Percentiles rank a stretch among this genome's conserved stretches.
phyloP scores from a whole-genome alignment of 2,797 vertebrate species.

The Lagorchestes hirsutus region DNA sequence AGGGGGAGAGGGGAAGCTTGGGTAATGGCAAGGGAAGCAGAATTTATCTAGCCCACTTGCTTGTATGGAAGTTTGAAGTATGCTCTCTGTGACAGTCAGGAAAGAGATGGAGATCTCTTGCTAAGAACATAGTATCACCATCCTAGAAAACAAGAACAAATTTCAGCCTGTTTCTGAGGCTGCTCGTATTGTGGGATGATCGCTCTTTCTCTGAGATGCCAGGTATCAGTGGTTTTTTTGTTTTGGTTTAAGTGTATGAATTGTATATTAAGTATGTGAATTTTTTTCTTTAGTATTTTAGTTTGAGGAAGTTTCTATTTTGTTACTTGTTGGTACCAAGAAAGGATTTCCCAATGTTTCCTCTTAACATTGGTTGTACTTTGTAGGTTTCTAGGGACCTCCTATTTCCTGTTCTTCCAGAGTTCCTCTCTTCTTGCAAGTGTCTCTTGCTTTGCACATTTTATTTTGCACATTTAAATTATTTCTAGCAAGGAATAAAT shows the following conservation, averaged over 20 bases:
- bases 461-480: constrained; percentile 3
- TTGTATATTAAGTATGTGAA: not conserved
- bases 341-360: constrained; percentile 54
- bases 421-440: constrained; percentile 1
- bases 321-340: constrained; percentile 1
- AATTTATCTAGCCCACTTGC: not conserved
- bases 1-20: not conserved
- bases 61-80: not conserved
- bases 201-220: not conserved
- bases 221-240: not conserved
- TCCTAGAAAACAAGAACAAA: not conserved
- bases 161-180: not conserved
- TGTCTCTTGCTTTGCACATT: not conserved
- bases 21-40: not conserved
- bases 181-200: not conserved
- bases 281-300: constrained; percentile 22
- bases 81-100: not conserved
- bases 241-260: not conserved
- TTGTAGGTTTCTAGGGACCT: constrained; percentile 41
- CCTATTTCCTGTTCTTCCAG: constrained; percentile 53
- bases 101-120: not conserved
- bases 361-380: not conserved
- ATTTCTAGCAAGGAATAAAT: constrained; percentile 35
- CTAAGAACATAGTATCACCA: not conserved
- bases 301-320: constrained; percentile 56